phyloP scores from a whole-genome alignment of 2,888 invertebrate species.

The Eristalis pertinax region DNA sequence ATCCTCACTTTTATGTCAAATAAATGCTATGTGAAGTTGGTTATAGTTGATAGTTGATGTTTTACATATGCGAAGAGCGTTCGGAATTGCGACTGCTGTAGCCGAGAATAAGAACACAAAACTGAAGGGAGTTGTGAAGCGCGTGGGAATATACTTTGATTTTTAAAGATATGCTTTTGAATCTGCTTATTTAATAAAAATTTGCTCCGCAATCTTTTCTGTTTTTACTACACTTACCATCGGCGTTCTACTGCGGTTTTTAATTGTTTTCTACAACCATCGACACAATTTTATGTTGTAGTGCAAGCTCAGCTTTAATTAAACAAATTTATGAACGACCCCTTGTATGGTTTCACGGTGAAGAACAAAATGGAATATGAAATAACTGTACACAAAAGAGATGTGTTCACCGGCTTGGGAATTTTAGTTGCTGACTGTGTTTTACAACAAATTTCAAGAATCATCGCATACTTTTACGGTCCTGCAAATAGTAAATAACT shows the following conservation, averaged over 20 bases:
- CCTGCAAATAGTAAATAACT: too few relatives aligned
- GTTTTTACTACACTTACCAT: too few relatives aligned
- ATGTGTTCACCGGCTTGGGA: background rate
- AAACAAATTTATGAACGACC: background rate
- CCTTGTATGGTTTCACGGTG: background rate
- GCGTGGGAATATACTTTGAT: too few relatives aligned
- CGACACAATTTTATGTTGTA: background rate
- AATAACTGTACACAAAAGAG: background rate
- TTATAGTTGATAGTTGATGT: background rate
- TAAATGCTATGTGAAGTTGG: slow-evolving; percentile 47
- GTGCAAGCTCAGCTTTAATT: background rate
- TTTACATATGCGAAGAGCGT: slow-evolving; percentile 3
- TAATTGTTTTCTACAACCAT: too few relatives aligned
- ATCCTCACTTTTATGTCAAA: slow-evolving; percentile 61
- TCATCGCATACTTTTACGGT: too few relatives aligned
- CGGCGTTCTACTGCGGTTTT: too few relatives aligned
- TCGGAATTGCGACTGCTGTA: slow-evolving; percentile 7
- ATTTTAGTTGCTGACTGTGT: background rate
- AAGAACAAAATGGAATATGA: background rate
- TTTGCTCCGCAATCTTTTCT: too few relatives aligned
- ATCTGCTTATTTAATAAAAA: too few relatives aligned
- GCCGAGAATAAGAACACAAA: background rate
- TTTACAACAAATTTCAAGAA: too few relatives aligned
- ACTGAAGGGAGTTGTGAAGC: too few relatives aligned
- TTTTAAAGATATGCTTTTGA: too few relatives aligned